Conservation (phyloP, 2,797 vertebrate genomes). For the Crax fasciolata region DNA sequence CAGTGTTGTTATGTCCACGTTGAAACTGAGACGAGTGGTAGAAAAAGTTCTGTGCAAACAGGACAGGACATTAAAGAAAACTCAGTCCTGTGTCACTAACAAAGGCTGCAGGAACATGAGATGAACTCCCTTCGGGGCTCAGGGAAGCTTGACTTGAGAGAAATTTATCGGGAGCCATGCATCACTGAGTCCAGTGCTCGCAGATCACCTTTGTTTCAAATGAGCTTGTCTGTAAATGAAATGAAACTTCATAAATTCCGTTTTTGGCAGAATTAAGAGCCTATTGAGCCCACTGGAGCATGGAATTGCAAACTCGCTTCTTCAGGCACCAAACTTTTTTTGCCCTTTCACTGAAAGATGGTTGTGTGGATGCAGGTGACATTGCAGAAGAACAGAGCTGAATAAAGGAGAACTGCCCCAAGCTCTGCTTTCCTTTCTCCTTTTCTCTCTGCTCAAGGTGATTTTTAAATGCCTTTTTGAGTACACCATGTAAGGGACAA, state of each 20-base stretch:
- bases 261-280: conserved; percentile 1
- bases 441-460: conserved; percentile 53
- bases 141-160: not conserved
- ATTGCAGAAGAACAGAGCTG: conserved; percentile 3
- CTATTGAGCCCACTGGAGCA: not conserved
- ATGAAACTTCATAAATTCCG: conserved; percentile 20
- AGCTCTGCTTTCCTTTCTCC: conserved; percentile 39
- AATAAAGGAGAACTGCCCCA: conserved; percentile 13
- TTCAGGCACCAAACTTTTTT: not conserved
- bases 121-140: not conserved
- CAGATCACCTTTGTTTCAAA: conserved; percentile 36
- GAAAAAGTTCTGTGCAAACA: not conserved
- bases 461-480: conserved; percentile 67
- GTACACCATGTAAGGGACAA: not conserved
- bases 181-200: not conserved
- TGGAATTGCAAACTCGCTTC: not conserved
- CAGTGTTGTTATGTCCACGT: not conserved
- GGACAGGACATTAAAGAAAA: not conserved
- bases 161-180: not conserved
- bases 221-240: not conserved
- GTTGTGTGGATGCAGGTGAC: conserved; percentile 1
- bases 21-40: not conserved
- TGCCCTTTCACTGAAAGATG: not conserved
- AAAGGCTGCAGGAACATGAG: not conserved
- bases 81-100: not conserved